These are phyloP conservation scores for Sphaerodactylus townsendi DNA, from an alignment of 2,113 vertebrate genomes.

Conservation along the genomic window DNA sequence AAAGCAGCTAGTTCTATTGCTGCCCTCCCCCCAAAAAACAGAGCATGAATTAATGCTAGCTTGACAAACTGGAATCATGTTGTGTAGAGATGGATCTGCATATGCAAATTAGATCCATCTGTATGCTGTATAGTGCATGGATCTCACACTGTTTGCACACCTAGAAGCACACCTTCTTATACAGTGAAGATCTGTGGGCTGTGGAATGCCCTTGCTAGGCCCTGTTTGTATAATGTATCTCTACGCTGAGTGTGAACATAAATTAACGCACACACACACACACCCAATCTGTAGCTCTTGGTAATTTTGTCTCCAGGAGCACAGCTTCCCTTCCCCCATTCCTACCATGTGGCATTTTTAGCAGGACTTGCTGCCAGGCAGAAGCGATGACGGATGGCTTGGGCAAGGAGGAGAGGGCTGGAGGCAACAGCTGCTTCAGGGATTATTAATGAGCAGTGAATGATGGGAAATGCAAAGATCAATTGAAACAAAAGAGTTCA, in stretches of 20 bases:
- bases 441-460: slow-evolving; percentile 69
- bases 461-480: slow-evolving; percentile 68
- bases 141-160: background rate
- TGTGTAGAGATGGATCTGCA: background rate
- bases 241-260: background rate
- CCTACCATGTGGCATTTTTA: slow-evolving; percentile 1
- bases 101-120: background rate
- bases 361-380: slow-evolving; percentile 16
- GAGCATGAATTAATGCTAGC: background rate
- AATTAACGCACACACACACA: background rate
- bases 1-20: too few species aligned
- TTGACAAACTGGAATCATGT: background rate
- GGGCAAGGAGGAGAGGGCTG: slow-evolving; percentile 37
- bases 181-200: background rate
- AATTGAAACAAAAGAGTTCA: slow-evolving; percentile 71
- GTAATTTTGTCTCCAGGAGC: background rate
- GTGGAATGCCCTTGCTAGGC: background rate
- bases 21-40: background rate
- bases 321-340: background rate
- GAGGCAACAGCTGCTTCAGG: slow-evolving; percentile 66
- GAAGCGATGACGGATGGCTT: slow-evolving; percentile 18
- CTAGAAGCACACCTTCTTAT: background rate
- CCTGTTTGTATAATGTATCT: background rate
- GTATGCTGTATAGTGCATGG: background rate
- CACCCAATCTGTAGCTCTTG: background rate